A percentile compares a stretch with the other conserved stretches of the same genome.
Conservation (phyloP, 2,888 invertebrate species). For the Lymantria dispar region DNA sequence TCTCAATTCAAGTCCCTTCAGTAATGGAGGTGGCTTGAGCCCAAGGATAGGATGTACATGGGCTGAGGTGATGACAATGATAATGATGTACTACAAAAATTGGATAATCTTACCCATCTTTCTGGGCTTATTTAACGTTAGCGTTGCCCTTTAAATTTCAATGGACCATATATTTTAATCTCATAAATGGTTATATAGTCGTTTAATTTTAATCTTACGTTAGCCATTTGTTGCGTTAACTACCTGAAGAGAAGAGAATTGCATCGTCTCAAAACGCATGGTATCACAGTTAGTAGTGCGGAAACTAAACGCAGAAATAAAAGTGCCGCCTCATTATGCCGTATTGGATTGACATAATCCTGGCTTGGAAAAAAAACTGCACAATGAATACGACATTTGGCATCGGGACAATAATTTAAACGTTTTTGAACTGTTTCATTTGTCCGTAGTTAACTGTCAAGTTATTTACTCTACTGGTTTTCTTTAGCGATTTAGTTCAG, state of each 20-base stretch:
- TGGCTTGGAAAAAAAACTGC: constrained; percentile 30
- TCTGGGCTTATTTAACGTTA: not conserved
- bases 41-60: too few species aligned
- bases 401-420: constrained; percentile 47
- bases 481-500: not conserved
- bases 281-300: constrained; percentile 39
- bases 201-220: constrained; percentile 43
- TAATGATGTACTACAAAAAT: too few species aligned
- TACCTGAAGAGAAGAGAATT: constrained; percentile 33
- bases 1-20: too few species aligned
- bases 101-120: not conserved
- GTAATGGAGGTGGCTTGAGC: too few species aligned
- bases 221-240: constrained; percentile 33
- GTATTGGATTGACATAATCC: constrained; percentile 65
- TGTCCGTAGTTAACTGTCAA: constrained; percentile 37
- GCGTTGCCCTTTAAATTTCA: constrained; percentile 10
- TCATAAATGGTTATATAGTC: constrained; percentile 29
- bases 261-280: constrained; percentile 37
- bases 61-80: too few species aligned
- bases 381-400: constrained; percentile 31
- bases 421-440: constrained; percentile 39
- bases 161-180: constrained; percentile 17
- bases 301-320: constrained; percentile 39
- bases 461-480: constrained; percentile 4
- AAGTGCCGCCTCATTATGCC: constrained; percentile 22